Evolutionary conservation across 2,797 vertebrate genomes (phyloP).

Genomic region (Dromococcyx pavoninus): DNA sequence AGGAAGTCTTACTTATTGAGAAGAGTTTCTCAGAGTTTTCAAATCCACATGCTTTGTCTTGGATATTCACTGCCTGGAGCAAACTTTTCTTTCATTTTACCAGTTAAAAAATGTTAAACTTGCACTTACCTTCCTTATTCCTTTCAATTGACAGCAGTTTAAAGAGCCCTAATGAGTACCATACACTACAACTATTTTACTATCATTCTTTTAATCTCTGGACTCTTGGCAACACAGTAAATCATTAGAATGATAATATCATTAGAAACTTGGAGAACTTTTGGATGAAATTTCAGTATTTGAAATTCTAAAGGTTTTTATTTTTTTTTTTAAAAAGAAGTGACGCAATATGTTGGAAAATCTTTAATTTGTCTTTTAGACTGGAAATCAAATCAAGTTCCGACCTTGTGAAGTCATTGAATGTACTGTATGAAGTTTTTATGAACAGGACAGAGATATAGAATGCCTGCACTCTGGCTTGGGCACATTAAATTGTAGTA

Average conservation of each 20-base stretch:
- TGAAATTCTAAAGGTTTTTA: not conserved
- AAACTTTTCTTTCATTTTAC: not conserved
- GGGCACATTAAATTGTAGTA: not conserved
- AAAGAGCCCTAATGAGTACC: not conserved
- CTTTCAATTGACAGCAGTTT: not conserved
- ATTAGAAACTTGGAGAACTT: not conserved
- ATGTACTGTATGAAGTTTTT: not conserved
- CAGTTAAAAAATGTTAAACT: not conserved
- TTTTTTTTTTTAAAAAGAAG: not conserved
- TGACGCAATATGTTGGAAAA: not conserved
- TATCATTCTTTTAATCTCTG: not conserved
- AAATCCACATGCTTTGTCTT: not conserved
- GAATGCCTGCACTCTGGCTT: not conserved
- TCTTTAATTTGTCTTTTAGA: not conserved
- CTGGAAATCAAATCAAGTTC: not conserved
- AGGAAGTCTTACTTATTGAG: not conserved
- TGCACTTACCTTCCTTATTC: not conserved
- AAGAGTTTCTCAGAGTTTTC: not conserved
- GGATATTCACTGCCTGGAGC: not conserved
- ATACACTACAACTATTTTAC: not conserved
- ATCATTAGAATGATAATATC: not conserved
- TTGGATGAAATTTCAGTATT: not conserved
- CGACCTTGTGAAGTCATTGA: not conserved
- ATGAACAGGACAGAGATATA: not conserved
- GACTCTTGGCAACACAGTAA: not conserved